Percentiles rank a stretch among this genome's conserved stretches.
Evolutionary conservation across 1,140 invertebrate genomes (phyloP).

Genomic region (Diorhabda sublineata): DNA sequence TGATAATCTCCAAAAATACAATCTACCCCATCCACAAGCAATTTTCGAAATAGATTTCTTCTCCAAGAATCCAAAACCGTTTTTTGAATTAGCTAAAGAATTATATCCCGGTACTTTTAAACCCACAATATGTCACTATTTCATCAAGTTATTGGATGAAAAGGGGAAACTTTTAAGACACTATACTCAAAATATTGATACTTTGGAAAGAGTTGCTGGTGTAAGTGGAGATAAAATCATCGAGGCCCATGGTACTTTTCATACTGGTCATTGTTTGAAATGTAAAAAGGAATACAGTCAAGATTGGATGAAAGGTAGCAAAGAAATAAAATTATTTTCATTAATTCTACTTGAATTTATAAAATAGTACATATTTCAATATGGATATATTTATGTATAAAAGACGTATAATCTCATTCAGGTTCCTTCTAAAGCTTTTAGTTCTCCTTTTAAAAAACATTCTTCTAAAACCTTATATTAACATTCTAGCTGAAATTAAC

Average conservation of each 20-base stretch:
- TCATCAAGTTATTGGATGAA: slow-evolving; percentile 71
- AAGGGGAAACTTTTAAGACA: slow-evolving; percentile 76
- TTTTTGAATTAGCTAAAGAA: slow-evolving; percentile 82
- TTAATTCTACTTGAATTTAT: no score
- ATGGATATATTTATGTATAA: no score
- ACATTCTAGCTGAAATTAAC: no score
- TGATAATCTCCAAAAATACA: slow-evolving; percentile 87
- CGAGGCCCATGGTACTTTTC: slow-evolving; percentile 92
- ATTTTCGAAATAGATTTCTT: slow-evolving; percentile 91
- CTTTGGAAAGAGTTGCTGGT: slow-evolving; percentile 83
- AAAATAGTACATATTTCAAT: no score
- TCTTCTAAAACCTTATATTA: no score
- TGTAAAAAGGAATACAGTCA: slow-evolving; percentile 72
- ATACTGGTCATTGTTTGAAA: slow-evolving; percentile 79
- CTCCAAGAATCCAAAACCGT: slow-evolving; percentile 75
- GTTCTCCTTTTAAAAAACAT: no score
- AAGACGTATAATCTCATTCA: no score
- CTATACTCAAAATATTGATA: slow-evolving; percentile 94
- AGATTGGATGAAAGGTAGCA: slow-evolving; percentile 62
- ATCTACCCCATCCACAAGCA: slow-evolving; percentile 89
- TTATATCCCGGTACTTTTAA: slow-evolving; percentile 78
- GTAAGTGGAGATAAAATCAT: slow-evolving; percentile 80
- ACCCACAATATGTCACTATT: slow-evolving; percentile 80
- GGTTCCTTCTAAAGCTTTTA: no score
- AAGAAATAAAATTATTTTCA: no score